Percentiles rank a stretch among this genome's conserved stretches.
These are phyloP conservation scores for Margaritifera margaritifera DNA, from an alignment of 2,888 invertebrate genomes.

Conservation along the genomic window DNA sequence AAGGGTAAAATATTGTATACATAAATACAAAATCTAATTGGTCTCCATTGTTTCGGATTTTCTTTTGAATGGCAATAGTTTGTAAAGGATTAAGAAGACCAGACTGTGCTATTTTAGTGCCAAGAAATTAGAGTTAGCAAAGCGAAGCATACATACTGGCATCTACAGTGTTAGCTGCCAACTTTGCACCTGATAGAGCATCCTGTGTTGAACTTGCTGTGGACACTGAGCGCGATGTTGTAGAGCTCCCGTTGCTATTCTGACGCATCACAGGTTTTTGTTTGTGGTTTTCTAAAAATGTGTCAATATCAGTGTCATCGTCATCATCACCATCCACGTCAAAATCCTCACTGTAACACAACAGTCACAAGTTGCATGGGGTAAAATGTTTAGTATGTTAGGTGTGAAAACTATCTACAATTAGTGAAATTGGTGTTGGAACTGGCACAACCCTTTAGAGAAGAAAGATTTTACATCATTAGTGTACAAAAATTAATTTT, in stretches of 20 bases:
- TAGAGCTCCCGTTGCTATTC: constrained; percentile 27
- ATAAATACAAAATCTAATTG: no score
- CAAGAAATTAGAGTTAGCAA: neutral
- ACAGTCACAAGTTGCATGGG: constrained; percentile 1
- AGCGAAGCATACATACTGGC: constrained; percentile 33
- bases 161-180: constrained; percentile 28
- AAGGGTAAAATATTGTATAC: no score
- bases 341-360: constrained; percentile 18
- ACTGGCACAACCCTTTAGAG: neutral
- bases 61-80: no score
- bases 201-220: constrained; percentile 30
- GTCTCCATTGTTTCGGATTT: no score
- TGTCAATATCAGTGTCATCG: constrained; percentile 75
- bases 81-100: no score
- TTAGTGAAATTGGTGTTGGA: neutral
- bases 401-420: neutral
- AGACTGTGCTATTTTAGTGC: no score
- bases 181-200: constrained; percentile 33
- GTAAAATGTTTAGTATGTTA: neutral
- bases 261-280: constrained; percentile 31
- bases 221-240: constrained; percentile 25
- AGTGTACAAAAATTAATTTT: neutral
- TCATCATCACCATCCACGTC: constrained; percentile 81
- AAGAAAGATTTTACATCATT: neutral
- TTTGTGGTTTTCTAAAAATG: constrained; percentile 46